These are phyloP conservation scores for Drosophila anceps DNA, from an alignment of 2,888 invertebrate genomes.

Conservation along the genomic window DNA sequence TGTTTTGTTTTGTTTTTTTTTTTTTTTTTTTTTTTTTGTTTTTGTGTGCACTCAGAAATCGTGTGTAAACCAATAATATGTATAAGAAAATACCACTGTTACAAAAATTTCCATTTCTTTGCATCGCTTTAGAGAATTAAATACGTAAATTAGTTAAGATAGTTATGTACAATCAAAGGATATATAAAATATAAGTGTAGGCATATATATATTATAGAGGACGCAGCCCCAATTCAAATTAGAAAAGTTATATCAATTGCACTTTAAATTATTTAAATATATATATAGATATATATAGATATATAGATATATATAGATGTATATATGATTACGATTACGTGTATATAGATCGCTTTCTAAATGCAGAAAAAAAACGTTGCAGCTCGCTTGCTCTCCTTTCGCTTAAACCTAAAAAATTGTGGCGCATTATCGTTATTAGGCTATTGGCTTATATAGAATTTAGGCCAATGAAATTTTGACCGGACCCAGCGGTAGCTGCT, in stretches of 20 bases:
- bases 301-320: slow-evolving; percentile 28
- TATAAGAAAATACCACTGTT: slow-evolving; percentile 63
- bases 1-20: background rate
- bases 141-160: slow-evolving; percentile 75
- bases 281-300: slow-evolving; percentile 37
- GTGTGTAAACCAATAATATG: slow-evolving; percentile 52
- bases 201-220: slow-evolving; percentile 29
- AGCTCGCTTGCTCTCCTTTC: slow-evolving; percentile 13
- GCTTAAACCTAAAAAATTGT: slow-evolving; percentile 69
- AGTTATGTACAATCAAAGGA: slow-evolving; percentile 65
- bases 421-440: slow-evolving; percentile 55
- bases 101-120: slow-evolving; percentile 20
- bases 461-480: slow-evolving; percentile 86
- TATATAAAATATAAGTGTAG: slow-evolving; percentile 35
- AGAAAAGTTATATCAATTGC: slow-evolving; percentile 55
- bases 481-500: slow-evolving; percentile 94
- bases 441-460: slow-evolving; percentile 24
- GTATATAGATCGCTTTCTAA: slow-evolving; percentile 59
- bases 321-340: slow-evolving; percentile 52
- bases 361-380: slow-evolving; percentile 68
- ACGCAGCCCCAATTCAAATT: slow-evolving; percentile 36
- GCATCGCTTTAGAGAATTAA: slow-evolving; percentile 54
- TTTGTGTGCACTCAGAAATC: slow-evolving; percentile 26
- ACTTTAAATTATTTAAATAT: slow-evolving; percentile 64
- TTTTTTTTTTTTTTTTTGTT: background rate